Base-by-base conservation (phyloP, 2,113 vertebrate genomes). In the Anolis sagrei region DNA sequence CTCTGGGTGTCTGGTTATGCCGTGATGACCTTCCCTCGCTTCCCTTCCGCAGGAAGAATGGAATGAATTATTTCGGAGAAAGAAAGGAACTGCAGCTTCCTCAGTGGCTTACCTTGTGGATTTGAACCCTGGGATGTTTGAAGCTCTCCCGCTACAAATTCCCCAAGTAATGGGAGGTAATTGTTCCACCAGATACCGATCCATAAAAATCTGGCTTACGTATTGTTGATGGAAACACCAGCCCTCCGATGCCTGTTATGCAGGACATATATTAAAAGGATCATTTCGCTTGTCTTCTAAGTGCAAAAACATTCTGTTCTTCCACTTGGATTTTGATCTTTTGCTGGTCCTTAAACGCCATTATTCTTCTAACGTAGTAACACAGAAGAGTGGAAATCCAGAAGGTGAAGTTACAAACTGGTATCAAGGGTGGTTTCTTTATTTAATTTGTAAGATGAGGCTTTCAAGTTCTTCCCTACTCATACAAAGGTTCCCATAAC, bases 221-320 rank as follows among this genome's bases (percentile, higher is more conserved):
- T n/a, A 2, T 90, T 36, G 69, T 90, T 95, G 93, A 96, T 95
- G 91, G 87, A 87, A 95, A 95, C 78, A 86, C 86, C 95, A 96
- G 92, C 16, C 7, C 68, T 89, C 62, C 48, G 88, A 86, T 92
- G 91, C 79, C 84, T 91, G 90, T 93, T 94, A 89, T 82, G 94
- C 92, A 79, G 80, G 85, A 78, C 25, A 16, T 69, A n/a, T 32
- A 91, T 86, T 94, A 68, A 85, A 92, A 81, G 62, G 70, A 89
- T 83, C 76, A 68, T 93, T 94, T 93, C 86, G 85, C 88, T 93
- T 29, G 16, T 78, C 82, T 73, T 64, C 36, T 89, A 86, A 94
- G 85, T n/a, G 89, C 84, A 91, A 94, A 95, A 94, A 34, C 66
- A 90, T 79, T 9, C 76, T 72, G 29, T 84, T 7, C 34, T 49